These are phyloP conservation scores for Chirona hameri DNA, from an alignment of 2,888 invertebrate species.

Conservation along the genomic window DNA sequence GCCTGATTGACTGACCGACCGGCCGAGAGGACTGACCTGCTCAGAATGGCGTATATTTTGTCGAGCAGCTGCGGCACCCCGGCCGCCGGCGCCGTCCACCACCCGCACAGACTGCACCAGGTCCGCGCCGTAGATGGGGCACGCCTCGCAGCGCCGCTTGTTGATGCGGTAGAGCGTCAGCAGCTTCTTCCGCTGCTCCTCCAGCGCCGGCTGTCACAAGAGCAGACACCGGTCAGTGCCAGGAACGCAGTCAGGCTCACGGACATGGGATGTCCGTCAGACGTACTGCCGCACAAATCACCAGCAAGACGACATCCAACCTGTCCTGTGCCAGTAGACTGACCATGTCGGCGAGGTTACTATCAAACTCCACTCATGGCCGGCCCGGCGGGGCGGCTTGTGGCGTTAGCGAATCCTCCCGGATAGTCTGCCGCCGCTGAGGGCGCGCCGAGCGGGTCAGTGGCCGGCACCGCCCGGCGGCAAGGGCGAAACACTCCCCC, in stretches of 20 bases:
- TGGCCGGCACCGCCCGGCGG: no score
- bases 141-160: constrained; percentile 69
- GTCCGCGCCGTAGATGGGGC: constrained; percentile 82
- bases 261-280: no score
- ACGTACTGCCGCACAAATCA: neutral
- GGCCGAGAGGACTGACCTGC: neutral
- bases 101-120: constrained; percentile 58
- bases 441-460: no score
- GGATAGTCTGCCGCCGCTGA: no score
- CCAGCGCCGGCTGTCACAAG: neutral
- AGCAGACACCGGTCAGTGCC: neutral
- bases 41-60: neutral
- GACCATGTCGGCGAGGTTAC: no score
- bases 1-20: no score
- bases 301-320: no score
- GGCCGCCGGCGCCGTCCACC: constrained; percentile 13
- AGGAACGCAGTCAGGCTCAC: neutral
- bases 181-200: constrained; percentile 49
- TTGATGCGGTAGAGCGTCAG: constrained; percentile 63
- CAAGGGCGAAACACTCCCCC: no score
- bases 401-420: no score
- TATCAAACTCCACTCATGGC: no score
- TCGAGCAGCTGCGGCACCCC: constrained; percentile 39
- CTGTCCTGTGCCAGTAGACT: no score
- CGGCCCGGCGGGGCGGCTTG: no score